Evolutionary conservation across 2,113 vertebrate genomes (phyloP).

Genomic region (Xiphophorus hellerii): DNA sequence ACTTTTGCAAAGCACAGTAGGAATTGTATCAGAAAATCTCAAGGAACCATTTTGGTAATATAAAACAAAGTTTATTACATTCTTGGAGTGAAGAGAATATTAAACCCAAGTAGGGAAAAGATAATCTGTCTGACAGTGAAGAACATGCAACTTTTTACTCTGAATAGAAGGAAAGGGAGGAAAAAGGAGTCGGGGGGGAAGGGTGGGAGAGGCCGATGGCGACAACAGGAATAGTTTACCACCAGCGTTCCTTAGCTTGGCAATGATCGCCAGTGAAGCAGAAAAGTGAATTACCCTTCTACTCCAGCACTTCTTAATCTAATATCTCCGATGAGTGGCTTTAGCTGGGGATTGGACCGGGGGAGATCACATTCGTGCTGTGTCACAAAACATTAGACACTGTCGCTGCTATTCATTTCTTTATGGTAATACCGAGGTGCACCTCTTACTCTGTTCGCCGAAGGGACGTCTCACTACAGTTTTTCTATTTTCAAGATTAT

Average conservation of each 20-base stretch:
- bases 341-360: constrained; percentile 81
- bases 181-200: constrained; percentile 8
- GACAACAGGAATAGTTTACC: constrained; percentile 73
- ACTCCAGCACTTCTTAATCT: constrained; percentile 98
- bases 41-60: background rate
- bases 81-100: background rate
- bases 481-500: constrained; percentile 66
- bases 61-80: too few relatives aligned
- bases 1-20: too few relatives aligned
- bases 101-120: constrained; percentile 15
- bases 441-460: constrained; percentile 63
- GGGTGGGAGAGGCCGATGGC: constrained; percentile 27
- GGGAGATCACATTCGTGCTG: constrained; percentile 88
- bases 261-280: constrained; percentile 91
- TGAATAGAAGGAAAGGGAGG: constrained; percentile 9
- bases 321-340: constrained; percentile 94
- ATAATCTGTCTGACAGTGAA: constrained; percentile 12
- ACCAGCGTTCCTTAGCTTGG: constrained; percentile 81
- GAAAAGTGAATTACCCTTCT: constrained; percentile 98
- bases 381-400: constrained; percentile 94
- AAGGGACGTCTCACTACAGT: constrained; percentile 62
- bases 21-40: background rate
- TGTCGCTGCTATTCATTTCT: constrained; percentile 88
- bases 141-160: constrained; percentile 2
- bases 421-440: constrained; percentile 85